Percentiles rank a stretch among this genome's conserved stretches.
phyloP scores from a whole-genome alignment of 1,140 invertebrate genomes.

The Heterodera schachtii region DNA sequence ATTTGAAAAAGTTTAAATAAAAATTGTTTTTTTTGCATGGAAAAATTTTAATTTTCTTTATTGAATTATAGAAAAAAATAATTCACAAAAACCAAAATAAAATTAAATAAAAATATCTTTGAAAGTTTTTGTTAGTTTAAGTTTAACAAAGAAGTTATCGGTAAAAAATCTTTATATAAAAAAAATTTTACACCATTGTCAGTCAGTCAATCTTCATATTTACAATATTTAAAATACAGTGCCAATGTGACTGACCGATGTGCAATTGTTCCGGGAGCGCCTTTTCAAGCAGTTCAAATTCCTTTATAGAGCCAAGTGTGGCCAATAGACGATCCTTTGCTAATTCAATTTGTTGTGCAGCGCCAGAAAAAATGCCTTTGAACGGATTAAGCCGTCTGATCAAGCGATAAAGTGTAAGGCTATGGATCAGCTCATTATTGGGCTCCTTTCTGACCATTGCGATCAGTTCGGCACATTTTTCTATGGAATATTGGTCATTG shows the following conservation, averaged over 20 bases:
- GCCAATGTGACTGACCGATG: background rate
- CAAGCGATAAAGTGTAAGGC: background rate
- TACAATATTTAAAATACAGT: too few species aligned
- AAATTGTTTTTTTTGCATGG: too few species aligned
- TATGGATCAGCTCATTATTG: background rate
- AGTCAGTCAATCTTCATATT: too few species aligned
- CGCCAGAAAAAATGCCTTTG: background rate
- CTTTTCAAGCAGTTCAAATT: background rate
- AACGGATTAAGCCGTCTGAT: background rate
- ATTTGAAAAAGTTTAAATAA: too few species aligned
- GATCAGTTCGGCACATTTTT: background rate
- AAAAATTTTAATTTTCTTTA: too few species aligned
- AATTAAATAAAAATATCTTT: too few species aligned
- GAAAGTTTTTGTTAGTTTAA: too few species aligned
- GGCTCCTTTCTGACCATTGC: background rate
- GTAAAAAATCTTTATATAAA: too few species aligned
- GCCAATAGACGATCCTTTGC: background rate
- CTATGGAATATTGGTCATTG: background rate
- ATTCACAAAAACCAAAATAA: too few species aligned
- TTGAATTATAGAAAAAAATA: too few species aligned
- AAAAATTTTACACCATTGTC: too few species aligned
- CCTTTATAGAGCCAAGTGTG: background rate
- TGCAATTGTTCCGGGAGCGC: background rate
- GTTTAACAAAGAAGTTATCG: too few species aligned
- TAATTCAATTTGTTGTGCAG: background rate